Evolutionary conservation across 2,888 invertebrate genomes (phyloP).

Genomic region (Ditylenchus weischeri): DNA sequence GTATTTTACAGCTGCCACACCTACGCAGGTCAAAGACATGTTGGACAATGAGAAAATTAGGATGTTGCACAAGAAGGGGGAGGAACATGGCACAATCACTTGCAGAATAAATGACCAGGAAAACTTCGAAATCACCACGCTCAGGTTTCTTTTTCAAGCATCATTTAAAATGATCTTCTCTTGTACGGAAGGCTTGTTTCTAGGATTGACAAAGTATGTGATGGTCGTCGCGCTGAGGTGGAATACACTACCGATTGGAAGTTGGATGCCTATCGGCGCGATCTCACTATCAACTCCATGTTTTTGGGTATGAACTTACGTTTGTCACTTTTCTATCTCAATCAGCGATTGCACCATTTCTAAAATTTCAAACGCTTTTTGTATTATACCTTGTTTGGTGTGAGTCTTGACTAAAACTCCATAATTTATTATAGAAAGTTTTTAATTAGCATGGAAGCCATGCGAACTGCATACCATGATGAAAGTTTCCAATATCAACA

Average conservation of each 20-base stretch:
- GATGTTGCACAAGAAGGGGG: slow-evolving; percentile 83
- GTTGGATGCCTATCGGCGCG: slow-evolving; percentile 87
- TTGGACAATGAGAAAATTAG: slow-evolving; percentile 67
- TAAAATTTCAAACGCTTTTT: too few relatives aligned
- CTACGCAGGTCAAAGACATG: slow-evolving; percentile 80
- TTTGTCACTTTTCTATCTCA: background rate
- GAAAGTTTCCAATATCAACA: too few relatives aligned
- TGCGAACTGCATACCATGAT: background rate
- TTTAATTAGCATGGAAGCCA: background rate
- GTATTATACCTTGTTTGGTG: too few relatives aligned
- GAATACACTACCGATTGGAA: slow-evolving; percentile 78
- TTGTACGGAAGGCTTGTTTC: too few relatives aligned
- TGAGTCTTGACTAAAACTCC: too few relatives aligned
- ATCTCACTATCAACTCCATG: slow-evolving; percentile 97
- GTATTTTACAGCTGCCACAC: slow-evolving; percentile 79
- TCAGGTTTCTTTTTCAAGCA: slow-evolving; percentile 11
- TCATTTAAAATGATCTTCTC: too few relatives aligned
- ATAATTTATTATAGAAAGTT: background rate
- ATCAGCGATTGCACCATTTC: too few relatives aligned
- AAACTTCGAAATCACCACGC: slow-evolving; percentile 72
- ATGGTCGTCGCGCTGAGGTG: slow-evolving; percentile 92
- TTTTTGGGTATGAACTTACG: slow-evolving; percentile 69
- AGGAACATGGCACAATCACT: slow-evolving; percentile 92
- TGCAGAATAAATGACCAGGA: slow-evolving; percentile 87
- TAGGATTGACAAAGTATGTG: slow-evolving; percentile 81